Evolutionary conservation across 1,140 invertebrate species (phyloP).

Genomic region (Caerostris darwini): DNA sequence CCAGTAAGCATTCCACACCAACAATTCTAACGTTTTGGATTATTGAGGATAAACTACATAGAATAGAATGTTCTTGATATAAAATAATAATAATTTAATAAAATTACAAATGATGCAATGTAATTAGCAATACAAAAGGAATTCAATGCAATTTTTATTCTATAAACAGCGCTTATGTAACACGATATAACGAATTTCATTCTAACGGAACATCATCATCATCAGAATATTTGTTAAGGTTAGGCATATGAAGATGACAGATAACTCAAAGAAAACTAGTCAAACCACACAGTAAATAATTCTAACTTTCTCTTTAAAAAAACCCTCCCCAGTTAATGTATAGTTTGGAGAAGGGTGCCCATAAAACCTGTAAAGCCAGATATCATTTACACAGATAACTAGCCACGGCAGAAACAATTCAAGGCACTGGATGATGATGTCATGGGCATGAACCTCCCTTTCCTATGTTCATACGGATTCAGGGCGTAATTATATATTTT

Average conservation of each 20-base stretch:
- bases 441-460: background rate
- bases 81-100: too few relatives aligned
- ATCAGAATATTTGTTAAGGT: background rate
- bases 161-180: too few relatives aligned
- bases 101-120: too few relatives aligned
- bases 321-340: background rate
- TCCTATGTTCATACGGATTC: background rate
- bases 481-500: background rate
- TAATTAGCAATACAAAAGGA: too few relatives aligned
- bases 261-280: background rate
- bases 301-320: background rate
- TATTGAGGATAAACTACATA: too few relatives aligned
- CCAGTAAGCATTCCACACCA: too few relatives aligned
- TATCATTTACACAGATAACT: constrained; percentile 12
- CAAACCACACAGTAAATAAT: constrained; percentile 16
- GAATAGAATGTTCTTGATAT: too few relatives aligned
- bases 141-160: too few relatives aligned
- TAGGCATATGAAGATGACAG: background rate
- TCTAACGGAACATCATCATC: background rate
- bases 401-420: background rate
- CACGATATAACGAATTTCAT: too few relatives aligned
- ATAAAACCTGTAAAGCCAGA: background rate
- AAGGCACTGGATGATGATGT: background rate
- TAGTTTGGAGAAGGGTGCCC: background rate
- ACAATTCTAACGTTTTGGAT: too few relatives aligned